Conservation (phyloP, 2,113 vertebrate species). For the human (Homo sapiens) region DNA sequence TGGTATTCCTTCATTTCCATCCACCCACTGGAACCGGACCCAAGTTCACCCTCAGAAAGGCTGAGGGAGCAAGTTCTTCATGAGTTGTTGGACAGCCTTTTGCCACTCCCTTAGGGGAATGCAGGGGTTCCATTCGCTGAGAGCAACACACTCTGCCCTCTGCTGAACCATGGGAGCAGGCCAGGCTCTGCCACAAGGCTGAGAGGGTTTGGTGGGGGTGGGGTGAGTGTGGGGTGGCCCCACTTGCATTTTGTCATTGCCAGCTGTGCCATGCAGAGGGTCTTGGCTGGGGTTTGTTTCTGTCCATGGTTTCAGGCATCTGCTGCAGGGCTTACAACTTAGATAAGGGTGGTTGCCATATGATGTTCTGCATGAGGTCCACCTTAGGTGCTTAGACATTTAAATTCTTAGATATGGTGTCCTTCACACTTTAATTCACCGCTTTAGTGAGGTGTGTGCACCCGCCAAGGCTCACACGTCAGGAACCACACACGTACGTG, state of each 20-base stretch:
- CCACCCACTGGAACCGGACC: too few relatives aligned
- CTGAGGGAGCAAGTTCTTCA: neutral
- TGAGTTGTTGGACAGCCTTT: neutral
- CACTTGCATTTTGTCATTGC: neutral
- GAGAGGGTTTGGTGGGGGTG: neutral
- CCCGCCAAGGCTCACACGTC: neutral
- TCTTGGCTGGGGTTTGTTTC: neutral
- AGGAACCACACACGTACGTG: rapidly evolving
- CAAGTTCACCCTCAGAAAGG: neutral
- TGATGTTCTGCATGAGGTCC: neutral
- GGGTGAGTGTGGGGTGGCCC: neutral
- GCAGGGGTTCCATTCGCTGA: neutral
- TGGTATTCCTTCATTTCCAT: neutral
- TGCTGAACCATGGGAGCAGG: neutral
- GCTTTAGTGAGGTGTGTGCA: too few relatives aligned
- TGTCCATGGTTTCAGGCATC: neutral
- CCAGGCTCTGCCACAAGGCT: neutral
- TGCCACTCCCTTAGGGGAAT: neutral
- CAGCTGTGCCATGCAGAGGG: neutral
- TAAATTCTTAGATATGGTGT: neutral
- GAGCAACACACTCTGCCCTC: neutral
- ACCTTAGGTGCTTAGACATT: neutral
- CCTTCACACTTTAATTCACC: neutral
- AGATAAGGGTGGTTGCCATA: neutral
- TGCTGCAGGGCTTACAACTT: neutral